Percentiles rank a stretch among this genome's conserved stretches.
Conservation (phyloP, 2,888 invertebrate genomes). For the Sinopyrophorus schimmeli region DNA sequence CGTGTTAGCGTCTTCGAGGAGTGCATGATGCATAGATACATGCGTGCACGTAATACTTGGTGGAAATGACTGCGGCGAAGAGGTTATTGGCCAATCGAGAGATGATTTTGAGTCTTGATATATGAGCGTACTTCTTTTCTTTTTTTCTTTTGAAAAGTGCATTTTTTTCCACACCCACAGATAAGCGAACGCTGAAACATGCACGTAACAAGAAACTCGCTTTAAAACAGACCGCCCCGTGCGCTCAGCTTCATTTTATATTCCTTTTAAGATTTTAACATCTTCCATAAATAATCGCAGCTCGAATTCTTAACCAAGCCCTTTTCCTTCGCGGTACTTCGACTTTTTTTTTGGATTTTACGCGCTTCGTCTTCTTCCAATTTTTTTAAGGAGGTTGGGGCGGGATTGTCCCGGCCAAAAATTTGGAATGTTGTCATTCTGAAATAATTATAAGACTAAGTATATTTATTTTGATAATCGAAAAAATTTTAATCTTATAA, state of each 20-base stretch:
- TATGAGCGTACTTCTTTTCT: constrained; percentile 40
- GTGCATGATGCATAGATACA: no score
- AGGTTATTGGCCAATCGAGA: constrained; percentile 43
- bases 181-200: constrained; percentile 34
- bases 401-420: no score
- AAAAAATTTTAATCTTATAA: no score
- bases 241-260: constrained; percentile 32
- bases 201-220: constrained; percentile 36
- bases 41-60: constrained; percentile 21
- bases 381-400: no score
- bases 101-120: constrained; percentile 44
- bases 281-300: constrained; percentile 34
- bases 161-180: constrained; percentile 45
- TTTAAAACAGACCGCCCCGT: constrained; percentile 33
- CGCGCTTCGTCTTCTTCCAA: no score
- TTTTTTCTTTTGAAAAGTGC: constrained; percentile 44
- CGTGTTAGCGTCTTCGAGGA: no score
- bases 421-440: no score
- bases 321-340: constrained; percentile 17
- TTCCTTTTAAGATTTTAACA: constrained; percentile 36
- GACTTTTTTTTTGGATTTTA: constrained; percentile 19
- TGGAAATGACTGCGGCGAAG: constrained; percentile 16
- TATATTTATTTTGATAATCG: no score
- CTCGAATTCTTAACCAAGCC: constrained; percentile 31
- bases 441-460: no score